Evolutionary conservation across 1,140 invertebrate genomes (phyloP), one percentile per base, ranked within the genome.

Genomic region (Venturia canescens): DNA sequence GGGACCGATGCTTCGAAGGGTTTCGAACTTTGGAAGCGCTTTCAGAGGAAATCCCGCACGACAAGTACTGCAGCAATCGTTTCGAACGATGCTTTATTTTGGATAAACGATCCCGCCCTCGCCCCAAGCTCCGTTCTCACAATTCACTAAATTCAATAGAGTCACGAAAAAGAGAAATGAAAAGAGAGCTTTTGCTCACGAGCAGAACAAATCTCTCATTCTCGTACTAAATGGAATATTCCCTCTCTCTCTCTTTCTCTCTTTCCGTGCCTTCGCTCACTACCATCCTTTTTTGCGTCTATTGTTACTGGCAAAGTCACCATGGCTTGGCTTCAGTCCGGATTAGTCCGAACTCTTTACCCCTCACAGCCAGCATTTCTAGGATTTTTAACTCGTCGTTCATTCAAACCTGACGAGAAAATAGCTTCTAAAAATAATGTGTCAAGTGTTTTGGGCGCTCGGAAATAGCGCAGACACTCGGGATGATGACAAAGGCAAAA

Each of bases 131-230:
- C 29, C 29, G 16, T 69, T 11, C 13, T 69, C 66, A 29, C 18
- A 69, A 69, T 69, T 69, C 29, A 69, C 29, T 21, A 69, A 67
- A 69, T 69, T 69, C 66, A 69, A 69, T 69, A 31, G 66, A 69
- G 66, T 13, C 29, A 27, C 13, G 23, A 66, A 23, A 29, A 6
- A 27, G 7, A 66, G 60, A 27, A 26, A 29, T 3, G 7, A 9
- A 31, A 27, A 69, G 66, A 69, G 29, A 69, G 29, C 23, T 66
- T 66, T 66, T 66, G 63, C 63, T 26, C 63, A 29, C 63, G 63
- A 29, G 63, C 23, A 66, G 63, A 66, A 66, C 63, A 66, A 66
- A 66, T 29, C 5, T 66, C 27, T 29, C 63, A 29, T 27, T 15
- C 21, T 18, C 57, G 57, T 23, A n/a, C 26, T n/a, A 60, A 23